phyloP scores from a whole-genome alignment of 23 tunicate genomes.

The Styela plicata region DNA sequence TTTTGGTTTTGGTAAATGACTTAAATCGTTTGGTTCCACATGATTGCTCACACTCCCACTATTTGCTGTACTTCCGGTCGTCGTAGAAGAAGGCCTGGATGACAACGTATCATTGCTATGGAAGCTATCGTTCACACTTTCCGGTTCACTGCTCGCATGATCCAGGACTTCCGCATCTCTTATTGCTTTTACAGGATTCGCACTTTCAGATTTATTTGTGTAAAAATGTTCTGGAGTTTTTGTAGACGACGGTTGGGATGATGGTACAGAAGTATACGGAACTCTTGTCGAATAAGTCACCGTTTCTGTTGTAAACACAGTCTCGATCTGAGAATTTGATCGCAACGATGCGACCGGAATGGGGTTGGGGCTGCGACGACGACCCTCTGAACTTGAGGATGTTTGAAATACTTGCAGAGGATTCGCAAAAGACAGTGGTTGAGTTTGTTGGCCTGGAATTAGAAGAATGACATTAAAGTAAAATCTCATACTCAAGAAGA shows the following conservation, averaged over 20 bases:
- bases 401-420: slow-evolving; percentile 55
- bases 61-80: slow-evolving; percentile 36
- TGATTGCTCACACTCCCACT: slow-evolving; percentile 9
- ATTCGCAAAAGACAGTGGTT: slow-evolving; percentile 65
- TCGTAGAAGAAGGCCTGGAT: slow-evolving; percentile 70
- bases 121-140: slow-evolving; percentile 6
- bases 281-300: slow-evolving; percentile 37
- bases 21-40: not conserved
- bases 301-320: slow-evolving; percentile 64
- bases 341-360: slow-evolving; percentile 12
- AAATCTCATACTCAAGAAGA: too few relatives aligned
- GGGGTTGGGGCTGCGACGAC: not conserved
- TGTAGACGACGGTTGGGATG: not conserved
- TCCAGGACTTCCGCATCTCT: not conserved
- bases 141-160: not conserved
- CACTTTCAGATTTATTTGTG: not conserved
- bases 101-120: slow-evolving; percentile 60
- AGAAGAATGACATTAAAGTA: too few relatives aligned
- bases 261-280: slow-evolving; percentile 1
- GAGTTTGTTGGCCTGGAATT: not conserved
- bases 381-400: not conserved
- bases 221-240: not conserved
- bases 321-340: slow-evolving; percentile 51
- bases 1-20: not conserved
- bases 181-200: not conserved